Percentiles rank a stretch among this genome's conserved stretches.
Conservation (phyloP, 2,888 invertebrate species). For the Plebejus anna region DNA sequence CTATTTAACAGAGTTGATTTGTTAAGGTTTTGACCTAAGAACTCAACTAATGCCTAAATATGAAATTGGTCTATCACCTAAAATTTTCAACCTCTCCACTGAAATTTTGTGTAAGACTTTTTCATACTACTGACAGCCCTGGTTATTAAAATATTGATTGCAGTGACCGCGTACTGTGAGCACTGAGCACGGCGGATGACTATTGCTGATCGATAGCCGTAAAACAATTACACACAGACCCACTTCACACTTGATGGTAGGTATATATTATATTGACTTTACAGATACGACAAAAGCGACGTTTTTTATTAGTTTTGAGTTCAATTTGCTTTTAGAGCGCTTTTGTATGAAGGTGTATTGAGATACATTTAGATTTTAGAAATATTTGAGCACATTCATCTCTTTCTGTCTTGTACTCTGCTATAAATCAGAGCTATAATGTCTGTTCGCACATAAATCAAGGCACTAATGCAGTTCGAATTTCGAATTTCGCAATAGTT, state of each 20-base stretch:
- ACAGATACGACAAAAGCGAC: not conserved
- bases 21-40: no score
- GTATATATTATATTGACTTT: not conserved
- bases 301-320: not conserved
- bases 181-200: not conserved
- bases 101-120: no score
- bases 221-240: constrained; percentile 7
- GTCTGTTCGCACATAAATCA: constrained; percentile 19
- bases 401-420: not conserved
- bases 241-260: constrained; percentile 9
- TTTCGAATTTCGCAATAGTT: constrained; percentile 27
- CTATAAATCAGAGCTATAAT: not conserved
- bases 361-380: no score
- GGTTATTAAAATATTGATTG: constrained; percentile 31
- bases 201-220: constrained; percentile 13
- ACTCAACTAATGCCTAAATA: no score
- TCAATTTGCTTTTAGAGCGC: not conserved
- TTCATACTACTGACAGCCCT: not conserved
- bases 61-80: no score
- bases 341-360: not conserved
- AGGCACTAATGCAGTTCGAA: not conserved
- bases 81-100: no score
- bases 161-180: constrained; percentile 5
- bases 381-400: not conserved
- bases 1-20: no score